Base-by-base conservation (phyloP, 92 coral and sea anemone species). In the Epizoanthus scotinus region DNA sequence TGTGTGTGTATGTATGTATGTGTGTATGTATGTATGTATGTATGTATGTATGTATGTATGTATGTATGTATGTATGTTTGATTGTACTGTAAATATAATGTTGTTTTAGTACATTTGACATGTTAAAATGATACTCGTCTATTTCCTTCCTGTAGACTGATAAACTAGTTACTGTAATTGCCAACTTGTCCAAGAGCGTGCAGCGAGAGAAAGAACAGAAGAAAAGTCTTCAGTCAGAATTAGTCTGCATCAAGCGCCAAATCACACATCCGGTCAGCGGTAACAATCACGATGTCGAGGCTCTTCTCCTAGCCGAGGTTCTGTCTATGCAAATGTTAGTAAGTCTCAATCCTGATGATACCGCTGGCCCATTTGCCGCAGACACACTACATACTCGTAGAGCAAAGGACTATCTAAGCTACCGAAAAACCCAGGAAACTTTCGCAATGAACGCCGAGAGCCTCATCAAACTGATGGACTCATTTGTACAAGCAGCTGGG, bases 161-260 rank as follows among this genome's bases (percentile, higher is more conserved):
- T 52, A 92, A 92, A 65, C 65, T 92, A 53, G 97, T 92, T 26
- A 78, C 97, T 20, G 97, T 92, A 68, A 92, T 92, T 57, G 92
- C 94, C 40, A 92, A 92, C 83, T 91, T 92, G 15, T 92, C 97
- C 57, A 92, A 92, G 74, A 92, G 94, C 84, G 97, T 92, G 8
- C 94, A 92, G 73, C 87, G 94, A 13, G 97, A 92, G 54, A 92
- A 92, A 75, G 97, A 92, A 75, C 94, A 91, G 57, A 90, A 87
- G 77, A 82, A 86, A 70, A 84, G 86, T 29, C 86, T 92, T 26
- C 97, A 90, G 55, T 90, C 97, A 3, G 94, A 92, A 78, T 71
- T 92, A 75, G 88, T 91, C 27, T 92, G 91, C 83, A 84, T 92
- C 50, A 92, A 92, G 82, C 81, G 82, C 69, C 91, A 92, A 67